phyloP scores from a whole-genome alignment of 2,797 vertebrate species.

The Mormyrus hasselquistii region DNA sequence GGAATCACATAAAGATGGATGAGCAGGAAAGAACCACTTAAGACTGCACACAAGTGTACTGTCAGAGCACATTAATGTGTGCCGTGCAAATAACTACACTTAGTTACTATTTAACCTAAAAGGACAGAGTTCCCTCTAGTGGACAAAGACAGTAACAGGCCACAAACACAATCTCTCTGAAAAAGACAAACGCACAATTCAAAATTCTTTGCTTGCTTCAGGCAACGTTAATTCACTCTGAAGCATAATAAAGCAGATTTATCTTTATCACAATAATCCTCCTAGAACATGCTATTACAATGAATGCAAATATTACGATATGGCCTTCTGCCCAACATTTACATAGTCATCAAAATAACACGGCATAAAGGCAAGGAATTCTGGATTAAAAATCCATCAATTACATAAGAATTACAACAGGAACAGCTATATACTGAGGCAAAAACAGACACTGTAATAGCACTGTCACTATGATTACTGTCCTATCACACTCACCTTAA shows the following conservation, averaged over 20 bases:
- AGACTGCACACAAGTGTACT: not conserved
- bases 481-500: not conserved
- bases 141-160: not conserved
- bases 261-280: not conserved
- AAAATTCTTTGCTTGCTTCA: not conserved
- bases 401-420: not conserved
- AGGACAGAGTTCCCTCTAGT: not conserved
- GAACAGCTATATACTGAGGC: not conserved
- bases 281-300: not conserved
- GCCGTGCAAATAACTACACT: not conserved
- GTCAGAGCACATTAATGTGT: not conserved
- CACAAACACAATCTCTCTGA: not conserved
- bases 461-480: not conserved
- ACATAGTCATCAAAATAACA: not conserved
- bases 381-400: not conserved
- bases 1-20: not conserved
- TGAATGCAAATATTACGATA: not conserved
- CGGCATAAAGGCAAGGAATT: not conserved
- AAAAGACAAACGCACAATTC: not conserved
- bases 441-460: not conserved
- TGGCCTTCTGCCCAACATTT: not conserved
- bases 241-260: not conserved
- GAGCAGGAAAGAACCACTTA: not conserved
- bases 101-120: constrained; percentile 20
- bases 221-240: not conserved